Evolutionary conservation across 2,888 invertebrate genomes (phyloP).

Genomic region (Lacanobia wlatinum): DNA sequence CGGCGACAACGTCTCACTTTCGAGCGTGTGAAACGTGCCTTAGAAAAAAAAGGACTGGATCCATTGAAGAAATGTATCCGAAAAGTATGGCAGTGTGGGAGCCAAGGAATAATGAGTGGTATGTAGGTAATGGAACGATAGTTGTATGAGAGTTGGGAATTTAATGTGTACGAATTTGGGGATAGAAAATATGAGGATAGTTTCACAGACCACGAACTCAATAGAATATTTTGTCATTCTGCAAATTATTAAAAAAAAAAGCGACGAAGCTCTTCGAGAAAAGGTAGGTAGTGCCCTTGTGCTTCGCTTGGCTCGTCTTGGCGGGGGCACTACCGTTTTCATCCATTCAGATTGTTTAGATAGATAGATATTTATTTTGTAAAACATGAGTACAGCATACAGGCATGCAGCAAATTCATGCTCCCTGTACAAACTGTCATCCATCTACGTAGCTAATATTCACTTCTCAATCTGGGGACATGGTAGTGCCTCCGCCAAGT

Average conservation of each 20-base stretch:
- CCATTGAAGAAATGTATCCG: slow-evolving; percentile 83
- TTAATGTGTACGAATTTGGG: neutral
- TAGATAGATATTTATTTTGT: too few relatives aligned
- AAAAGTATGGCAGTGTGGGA: slow-evolving; percentile 79
- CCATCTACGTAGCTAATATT: neutral
- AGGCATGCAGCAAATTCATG: too few relatives aligned
- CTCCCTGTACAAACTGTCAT: neutral
- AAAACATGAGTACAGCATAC: too few relatives aligned
- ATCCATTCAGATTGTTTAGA: neutral
- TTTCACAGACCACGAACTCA: neutral
- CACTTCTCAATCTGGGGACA: neutral
- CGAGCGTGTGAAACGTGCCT: slow-evolving; percentile 82
- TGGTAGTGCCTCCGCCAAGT: neutral
- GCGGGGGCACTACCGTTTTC: too few relatives aligned
- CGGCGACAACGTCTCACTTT: slow-evolving; percentile 78
- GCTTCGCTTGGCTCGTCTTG: too few relatives aligned
- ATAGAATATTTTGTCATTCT: neutral
- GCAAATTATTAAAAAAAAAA: neutral
- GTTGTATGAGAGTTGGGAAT: neutral
- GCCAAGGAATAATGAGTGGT: slow-evolving; percentile 80
- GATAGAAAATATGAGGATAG: neutral
- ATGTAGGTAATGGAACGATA: slow-evolving; percentile 74
- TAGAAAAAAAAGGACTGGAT: slow-evolving; percentile 67
- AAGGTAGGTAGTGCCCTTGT: too few relatives aligned
- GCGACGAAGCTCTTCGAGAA: too few relatives aligned